Evolutionary conservation across 1,140 invertebrate species (phyloP).

Genomic region (Bombus sibiricus): DNA sequence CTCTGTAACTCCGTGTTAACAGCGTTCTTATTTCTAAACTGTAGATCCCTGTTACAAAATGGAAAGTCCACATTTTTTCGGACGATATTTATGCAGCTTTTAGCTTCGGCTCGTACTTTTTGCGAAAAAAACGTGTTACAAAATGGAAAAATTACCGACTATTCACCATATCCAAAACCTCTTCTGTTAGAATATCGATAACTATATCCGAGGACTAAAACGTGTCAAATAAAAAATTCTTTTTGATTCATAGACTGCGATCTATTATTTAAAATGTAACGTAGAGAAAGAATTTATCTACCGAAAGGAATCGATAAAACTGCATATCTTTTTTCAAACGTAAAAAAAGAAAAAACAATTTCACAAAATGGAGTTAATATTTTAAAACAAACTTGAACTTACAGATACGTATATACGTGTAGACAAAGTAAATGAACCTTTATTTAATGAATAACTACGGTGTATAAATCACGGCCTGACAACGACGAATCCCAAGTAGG

Average conservation of each 20-base stretch:
- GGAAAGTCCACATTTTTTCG: neutral
- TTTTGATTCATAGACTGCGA: neutral
- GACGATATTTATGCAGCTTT: neutral
- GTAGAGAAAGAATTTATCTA: neutral
- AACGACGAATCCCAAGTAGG: neutral
- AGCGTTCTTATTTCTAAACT: neutral
- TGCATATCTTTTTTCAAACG: neutral
- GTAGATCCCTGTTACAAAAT: neutral
- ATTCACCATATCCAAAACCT: neutral
- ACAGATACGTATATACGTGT: neutral
- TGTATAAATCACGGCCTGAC: neutral
- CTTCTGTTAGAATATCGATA: too few relatives aligned
- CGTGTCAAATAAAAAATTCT: neutral
- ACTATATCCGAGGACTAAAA: too few relatives aligned
- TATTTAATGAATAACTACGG: neutral
- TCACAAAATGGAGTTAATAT: neutral
- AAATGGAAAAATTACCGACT: too few relatives aligned
- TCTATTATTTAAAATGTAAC: neutral
- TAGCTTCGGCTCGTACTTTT: neutral
- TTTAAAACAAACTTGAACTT: neutral
- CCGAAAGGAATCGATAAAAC: neutral
- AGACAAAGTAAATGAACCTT: neutral
- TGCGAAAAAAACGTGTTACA: neutral
- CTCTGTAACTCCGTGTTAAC: neutral
- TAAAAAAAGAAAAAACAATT: neutral